Evolutionary conservation across 2,888 invertebrate genomes (phyloP), one percentile per base, ranked within the genome.

Genomic region (Machimus atricapillus): DNA sequence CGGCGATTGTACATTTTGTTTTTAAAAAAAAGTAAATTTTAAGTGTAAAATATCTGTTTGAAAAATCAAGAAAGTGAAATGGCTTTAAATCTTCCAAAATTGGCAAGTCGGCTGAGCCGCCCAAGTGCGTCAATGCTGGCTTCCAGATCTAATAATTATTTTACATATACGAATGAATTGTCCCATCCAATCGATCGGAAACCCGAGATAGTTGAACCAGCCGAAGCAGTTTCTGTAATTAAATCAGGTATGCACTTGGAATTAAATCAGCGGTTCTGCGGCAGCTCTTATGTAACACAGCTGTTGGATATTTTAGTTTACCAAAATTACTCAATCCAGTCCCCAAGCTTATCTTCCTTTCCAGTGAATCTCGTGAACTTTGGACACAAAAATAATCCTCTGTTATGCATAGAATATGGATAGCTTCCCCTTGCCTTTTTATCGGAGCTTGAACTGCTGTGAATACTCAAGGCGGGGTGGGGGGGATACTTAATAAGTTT

Each of bases 181-280:
- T 94, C 97, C 58, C 97, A 97, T 93, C 97, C 97, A 16, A 93
- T 96, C 89, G 94, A 95, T 89, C 95, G 95, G 88, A 94, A 95
- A 88, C 97, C 97, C 0, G 95, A 95, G 92, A 95, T 94, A 93
- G 93, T 95, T 23, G 93, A 95, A 7, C 95, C 97, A 0, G 95
- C 96, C 87, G 95, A 97, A 90, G 98, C 97, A 1, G 96, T 98
- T 83, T 94, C 95, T 90, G 94, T 93, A 88, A 94, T 98, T 86
- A 95, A 97, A 92, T 97, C 98, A 89, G 97, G 98, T 97, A 94
- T 52, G 19, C 52, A n/a, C n/a, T 52, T n/a, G 52, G 7, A 52
- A 19, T 52, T 52, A n/a, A 19, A 66, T 66, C 23, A 66, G 12
- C 3, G 9, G 66, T 66, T 66, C 66, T 23, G 23, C 66, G 7